These are phyloP conservation scores for Scelioninae gen. 2 DNA, from an alignment of 2,888 invertebrate species.

Conservation along the genomic window DNA sequence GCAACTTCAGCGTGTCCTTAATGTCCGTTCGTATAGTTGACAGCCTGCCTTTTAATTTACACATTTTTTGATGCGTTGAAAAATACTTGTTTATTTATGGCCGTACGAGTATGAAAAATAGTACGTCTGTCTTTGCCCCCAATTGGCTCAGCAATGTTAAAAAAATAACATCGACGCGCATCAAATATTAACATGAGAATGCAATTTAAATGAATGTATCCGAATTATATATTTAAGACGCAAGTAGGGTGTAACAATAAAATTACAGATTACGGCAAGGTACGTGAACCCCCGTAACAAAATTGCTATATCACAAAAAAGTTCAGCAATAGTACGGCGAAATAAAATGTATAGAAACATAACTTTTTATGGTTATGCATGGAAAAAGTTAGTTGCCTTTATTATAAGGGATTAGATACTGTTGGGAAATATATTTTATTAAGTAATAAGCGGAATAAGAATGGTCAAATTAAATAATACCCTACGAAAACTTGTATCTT, in stretches of 20 bases:
- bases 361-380: slow-evolving; percentile 45
- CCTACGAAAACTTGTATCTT: too few relatives aligned
- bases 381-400: slow-evolving; percentile 34
- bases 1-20: slow-evolving; percentile 67
- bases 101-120: slow-evolving; percentile 47
- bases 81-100: slow-evolving; percentile 15
- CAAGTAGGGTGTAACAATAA: slow-evolving; percentile 41
- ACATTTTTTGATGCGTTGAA: slow-evolving; percentile 25
- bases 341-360: slow-evolving; percentile 37
- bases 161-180: slow-evolving; percentile 30
- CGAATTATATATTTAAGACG: slow-evolving; percentile 45
- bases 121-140: slow-evolving; percentile 30
- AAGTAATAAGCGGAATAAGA: slow-evolving; percentile 3
- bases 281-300: slow-evolving; percentile 36
- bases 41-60: slow-evolving; percentile 42
- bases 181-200: slow-evolving; percentile 44
- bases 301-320: slow-evolving; percentile 48
- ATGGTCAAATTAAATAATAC: not conserved
- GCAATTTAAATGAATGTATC: slow-evolving; percentile 44
- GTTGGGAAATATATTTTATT: slow-evolving; percentile 10
- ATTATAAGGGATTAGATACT: slow-evolving; percentile 28
- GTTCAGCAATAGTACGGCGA: slow-evolving; percentile 28
- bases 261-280: slow-evolving; percentile 49
- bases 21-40: slow-evolving; percentile 36
- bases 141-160: slow-evolving; percentile 39